A percentile compares a stretch with the other conserved stretches of the same genome.
Evolutionary conservation across 2,113 vertebrate species (phyloP).

Genomic region (Urocynchramus pylzowi): DNA sequence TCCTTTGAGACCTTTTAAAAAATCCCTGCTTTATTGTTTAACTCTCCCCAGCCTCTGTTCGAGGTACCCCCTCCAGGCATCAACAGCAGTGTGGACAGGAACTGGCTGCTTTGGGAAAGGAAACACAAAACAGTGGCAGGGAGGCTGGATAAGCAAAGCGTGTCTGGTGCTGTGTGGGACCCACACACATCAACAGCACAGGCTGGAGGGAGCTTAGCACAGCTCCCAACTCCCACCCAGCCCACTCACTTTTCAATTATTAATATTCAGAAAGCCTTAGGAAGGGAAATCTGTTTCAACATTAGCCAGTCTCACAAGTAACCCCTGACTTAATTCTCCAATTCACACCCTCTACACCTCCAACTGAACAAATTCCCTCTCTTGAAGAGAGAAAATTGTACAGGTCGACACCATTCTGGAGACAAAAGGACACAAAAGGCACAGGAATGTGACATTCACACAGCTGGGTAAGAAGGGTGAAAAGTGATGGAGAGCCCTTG

Average conservation of each 20-base stretch:
- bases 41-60: neutral
- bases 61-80: neutral
- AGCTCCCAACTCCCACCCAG: fast-evolving
- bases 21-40: neutral
- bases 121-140: neutral
- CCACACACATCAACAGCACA: neutral
- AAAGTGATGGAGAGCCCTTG: neutral
- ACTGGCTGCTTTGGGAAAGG: neutral
- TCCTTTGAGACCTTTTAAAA: neutral
- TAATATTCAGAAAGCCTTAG: neutral
- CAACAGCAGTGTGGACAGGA: fast-evolving
- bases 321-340: neutral
- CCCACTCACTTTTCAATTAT: neutral
- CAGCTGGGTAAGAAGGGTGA: neutral
- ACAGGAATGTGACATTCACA: neutral
- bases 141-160: neutral
- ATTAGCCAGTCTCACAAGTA: neutral
- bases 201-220: fast-evolving
- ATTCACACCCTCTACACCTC: neutral
- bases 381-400: neutral
- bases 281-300: neutral
- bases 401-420: fast-evolving
- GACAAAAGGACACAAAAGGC: neutral
- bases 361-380: neutral
- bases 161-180: neutral